These are phyloP conservation scores for Papilio polyxenes DNA, from an alignment of 1,140 invertebrate species.

Conservation along the genomic window DNA sequence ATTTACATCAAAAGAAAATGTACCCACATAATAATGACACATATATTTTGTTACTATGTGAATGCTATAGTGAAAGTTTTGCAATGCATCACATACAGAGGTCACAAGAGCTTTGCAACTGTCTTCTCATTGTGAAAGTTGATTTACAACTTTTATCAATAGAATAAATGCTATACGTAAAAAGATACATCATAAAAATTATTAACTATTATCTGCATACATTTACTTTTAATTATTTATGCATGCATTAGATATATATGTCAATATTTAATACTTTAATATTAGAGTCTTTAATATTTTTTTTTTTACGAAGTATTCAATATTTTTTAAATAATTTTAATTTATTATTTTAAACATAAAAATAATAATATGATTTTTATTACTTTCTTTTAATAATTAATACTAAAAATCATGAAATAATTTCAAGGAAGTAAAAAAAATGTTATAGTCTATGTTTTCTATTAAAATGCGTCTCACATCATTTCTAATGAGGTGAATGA, in stretches of 20 bases:
- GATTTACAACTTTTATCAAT: slow-evolving; percentile 28
- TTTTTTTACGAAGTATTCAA: no score
- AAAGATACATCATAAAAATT: neutral
- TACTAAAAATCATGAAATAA: neutral
- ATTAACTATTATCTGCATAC: neutral
- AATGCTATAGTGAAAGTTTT: slow-evolving; percentile 3
- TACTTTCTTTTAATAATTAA: neutral
- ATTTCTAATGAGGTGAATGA: slow-evolving; percentile 23
- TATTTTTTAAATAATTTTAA: neutral
- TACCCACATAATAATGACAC: neutral
- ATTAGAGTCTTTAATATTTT: no score
- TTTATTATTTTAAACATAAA: neutral
- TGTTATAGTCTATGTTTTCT: neutral
- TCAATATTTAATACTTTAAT: neutral
- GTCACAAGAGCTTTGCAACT: slow-evolving; percentile 26
- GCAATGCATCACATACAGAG: neutral
- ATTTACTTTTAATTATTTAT: neutral
- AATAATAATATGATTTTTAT: no score
- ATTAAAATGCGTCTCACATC: slow-evolving; percentile 19
- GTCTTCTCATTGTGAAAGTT: slow-evolving; percentile 30
- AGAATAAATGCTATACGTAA: neutral
- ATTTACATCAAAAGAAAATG: no score
- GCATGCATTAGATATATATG: neutral
- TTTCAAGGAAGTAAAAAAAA: neutral
- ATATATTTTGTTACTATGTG: neutral